Evolutionary conservation across 2,797 vertebrate genomes (phyloP), one percentile per base, ranked within the genome.

Genomic region (Enteromius radiatus): DNA sequence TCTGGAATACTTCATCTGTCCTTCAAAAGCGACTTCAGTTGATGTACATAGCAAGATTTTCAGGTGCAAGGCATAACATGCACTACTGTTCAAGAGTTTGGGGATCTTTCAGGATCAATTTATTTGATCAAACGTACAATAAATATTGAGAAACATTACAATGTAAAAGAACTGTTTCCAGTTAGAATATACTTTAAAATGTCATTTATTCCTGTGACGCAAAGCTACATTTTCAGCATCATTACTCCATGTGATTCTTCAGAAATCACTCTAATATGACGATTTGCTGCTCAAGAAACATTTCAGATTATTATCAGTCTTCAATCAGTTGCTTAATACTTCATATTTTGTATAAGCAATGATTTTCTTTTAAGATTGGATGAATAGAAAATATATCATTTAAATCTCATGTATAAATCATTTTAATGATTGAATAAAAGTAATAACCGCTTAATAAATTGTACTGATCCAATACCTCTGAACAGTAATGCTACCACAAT

Each of bases 1-100:
- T 59, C 71, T 49, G 36, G 52, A 56, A 75, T n/a, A 59, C 12
- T 26, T 19, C 33, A 59, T 15, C 33, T 75, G 73, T 74, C 47
- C 47, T 73, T 52, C 45, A 71, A 73, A 54, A 1, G 47, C 28
- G 52, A 52, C 10, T 33, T 52, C 31, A 38, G n/a, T 79, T 56
- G 15, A 41, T 56, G 15, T 21, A 41, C n/a, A 68, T 54, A n/a
- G 0, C 26, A 38, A 54, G 31, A 47, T 12, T 63, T 54, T 43
- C 19, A 14, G 23, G 14, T 15, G 23, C 47, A 69, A 56, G 47
- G 15, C 47, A 75, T 56, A 75, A 56, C 68, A 17, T 5, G 9
- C 15, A 69, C 19, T 43, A 41, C 23, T 5, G 5, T 21, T 43
- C 11, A 56, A 80, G 17, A 6, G n/a, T 45, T n/a, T 31, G 52